phyloP scores from a whole-genome alignment of 2,888 invertebrate genomes.

The Melieria picta region DNA sequence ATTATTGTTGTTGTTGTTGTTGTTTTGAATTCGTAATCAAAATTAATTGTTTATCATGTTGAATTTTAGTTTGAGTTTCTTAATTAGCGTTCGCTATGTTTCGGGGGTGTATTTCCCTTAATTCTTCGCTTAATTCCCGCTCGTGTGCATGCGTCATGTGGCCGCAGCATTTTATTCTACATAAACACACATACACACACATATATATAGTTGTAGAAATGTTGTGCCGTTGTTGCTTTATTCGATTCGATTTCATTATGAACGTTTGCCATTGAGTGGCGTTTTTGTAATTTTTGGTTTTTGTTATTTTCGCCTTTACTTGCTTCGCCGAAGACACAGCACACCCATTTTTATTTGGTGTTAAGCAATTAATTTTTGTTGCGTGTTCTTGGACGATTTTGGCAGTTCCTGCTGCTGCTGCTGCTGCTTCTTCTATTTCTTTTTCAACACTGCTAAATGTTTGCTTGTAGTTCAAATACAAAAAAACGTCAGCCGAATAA shows the following conservation, averaged over 20 bases:
- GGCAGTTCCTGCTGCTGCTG: slow-evolving; percentile 27
- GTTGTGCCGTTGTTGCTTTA: not conserved
- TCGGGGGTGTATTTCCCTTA: slow-evolving; percentile 1
- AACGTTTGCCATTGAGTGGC: slow-evolving; percentile 1
- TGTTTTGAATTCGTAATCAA: slow-evolving; percentile 49
- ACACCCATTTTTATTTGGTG: slow-evolving; percentile 53
- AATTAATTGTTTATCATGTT: slow-evolving; percentile 62
- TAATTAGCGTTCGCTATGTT: slow-evolving; percentile 23
- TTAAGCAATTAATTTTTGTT: slow-evolving; percentile 64
- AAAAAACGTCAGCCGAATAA: too few relatives aligned
- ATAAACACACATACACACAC: not conserved
- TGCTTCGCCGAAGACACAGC: slow-evolving; percentile 16
- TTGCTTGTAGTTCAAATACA: not conserved
- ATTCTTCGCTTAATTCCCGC: not conserved
- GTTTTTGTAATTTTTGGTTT: slow-evolving; percentile 20
- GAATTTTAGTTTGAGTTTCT: slow-evolving; percentile 39
- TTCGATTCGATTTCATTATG: not conserved
- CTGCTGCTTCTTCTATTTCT: not conserved
- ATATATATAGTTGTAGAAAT: not conserved
- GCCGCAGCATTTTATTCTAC: not conserved
- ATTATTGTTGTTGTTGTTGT: too few relatives aligned
- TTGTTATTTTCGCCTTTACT: slow-evolving; percentile 27
- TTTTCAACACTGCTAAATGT: slow-evolving; percentile 3
- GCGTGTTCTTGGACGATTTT: slow-evolving; percentile 51
- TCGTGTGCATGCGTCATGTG: not conserved